Conservation (phyloP, 2,797 vertebrate genomes). For the Neopelma chrysocephalum region DNA sequence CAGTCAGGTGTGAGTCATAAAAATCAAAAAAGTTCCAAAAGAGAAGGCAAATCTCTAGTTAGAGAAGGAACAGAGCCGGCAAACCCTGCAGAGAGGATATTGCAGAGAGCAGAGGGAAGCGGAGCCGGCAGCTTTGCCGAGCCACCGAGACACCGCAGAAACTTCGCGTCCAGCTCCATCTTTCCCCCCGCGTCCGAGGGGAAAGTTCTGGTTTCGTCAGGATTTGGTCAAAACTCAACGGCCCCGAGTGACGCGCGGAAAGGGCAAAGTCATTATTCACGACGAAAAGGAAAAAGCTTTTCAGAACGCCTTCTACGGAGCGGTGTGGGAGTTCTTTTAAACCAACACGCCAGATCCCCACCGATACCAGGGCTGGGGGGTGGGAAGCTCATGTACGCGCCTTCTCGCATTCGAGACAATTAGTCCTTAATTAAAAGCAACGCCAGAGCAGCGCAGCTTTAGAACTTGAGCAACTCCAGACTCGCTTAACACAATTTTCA, state of each 20-base stretch:
- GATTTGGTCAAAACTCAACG: fast-evolving
- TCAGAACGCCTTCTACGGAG: background rate
- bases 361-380: background rate
- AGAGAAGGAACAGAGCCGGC: background rate
- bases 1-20: fast-evolving
- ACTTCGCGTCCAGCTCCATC: background rate
- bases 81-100: background rate
- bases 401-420: fast-evolving
- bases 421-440: background rate
- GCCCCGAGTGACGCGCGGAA: fast-evolving
- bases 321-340: fast-evolving
- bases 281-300: background rate
- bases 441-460: background rate
- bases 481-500: background rate
- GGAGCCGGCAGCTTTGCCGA: background rate
- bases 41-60: background rate
- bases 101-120: background rate
- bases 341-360: background rate
- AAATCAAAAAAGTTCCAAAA: background rate
- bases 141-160: fast-evolving
- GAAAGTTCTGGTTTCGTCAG: background rate
- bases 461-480: background rate
- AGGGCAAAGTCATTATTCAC: background rate
- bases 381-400: background rate
- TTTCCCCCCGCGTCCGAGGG: fast-evolving